phyloP scores from a whole-genome alignment of 2,113 vertebrate species.

The Pristiophorus japonicus region DNA sequence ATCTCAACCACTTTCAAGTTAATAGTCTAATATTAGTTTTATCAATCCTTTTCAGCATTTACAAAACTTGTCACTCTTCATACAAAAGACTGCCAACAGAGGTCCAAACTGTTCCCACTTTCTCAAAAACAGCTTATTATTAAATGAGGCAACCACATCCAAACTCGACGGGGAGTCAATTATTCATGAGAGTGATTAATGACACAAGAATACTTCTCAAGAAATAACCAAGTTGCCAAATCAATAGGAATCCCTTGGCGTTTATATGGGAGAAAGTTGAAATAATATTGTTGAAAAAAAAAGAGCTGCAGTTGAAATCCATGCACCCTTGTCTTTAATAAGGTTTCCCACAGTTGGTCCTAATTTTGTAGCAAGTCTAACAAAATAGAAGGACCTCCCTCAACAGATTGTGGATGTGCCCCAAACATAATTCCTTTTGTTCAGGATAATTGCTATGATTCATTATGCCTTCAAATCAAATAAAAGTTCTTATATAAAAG shows the following conservation, averaged over 20 bases:
- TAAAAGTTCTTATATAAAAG: background rate
- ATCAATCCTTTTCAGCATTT: background rate
- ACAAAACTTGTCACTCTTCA: background rate
- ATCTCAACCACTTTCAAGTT: background rate
- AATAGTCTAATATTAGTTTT: background rate
- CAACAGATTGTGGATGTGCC: background rate
- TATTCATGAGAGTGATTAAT: constrained; percentile 17
- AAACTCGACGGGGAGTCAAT: background rate
- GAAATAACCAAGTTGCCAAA: background rate
- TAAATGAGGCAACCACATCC: background rate
- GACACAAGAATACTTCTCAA: background rate
- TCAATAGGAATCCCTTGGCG: background rate
- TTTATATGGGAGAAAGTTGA: background rate
- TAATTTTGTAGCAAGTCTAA: background rate
- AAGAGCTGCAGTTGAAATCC: too few relatives aligned
- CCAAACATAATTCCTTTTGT: background rate
- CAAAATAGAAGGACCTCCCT: background rate
- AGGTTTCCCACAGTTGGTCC: too few relatives aligned
- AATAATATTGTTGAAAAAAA: background rate
- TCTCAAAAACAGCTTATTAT: background rate
- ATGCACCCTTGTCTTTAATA: too few relatives aligned
- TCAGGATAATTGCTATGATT: background rate
- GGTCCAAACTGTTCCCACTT: background rate
- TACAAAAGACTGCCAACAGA: background rate
- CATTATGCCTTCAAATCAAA: background rate